Percentiles rank a stretch among this genome's conserved stretches.
These are phyloP conservation scores for Gymnarchus niloticus DNA, from an alignment of 2,113 vertebrate species.

Conservation along the genomic window DNA sequence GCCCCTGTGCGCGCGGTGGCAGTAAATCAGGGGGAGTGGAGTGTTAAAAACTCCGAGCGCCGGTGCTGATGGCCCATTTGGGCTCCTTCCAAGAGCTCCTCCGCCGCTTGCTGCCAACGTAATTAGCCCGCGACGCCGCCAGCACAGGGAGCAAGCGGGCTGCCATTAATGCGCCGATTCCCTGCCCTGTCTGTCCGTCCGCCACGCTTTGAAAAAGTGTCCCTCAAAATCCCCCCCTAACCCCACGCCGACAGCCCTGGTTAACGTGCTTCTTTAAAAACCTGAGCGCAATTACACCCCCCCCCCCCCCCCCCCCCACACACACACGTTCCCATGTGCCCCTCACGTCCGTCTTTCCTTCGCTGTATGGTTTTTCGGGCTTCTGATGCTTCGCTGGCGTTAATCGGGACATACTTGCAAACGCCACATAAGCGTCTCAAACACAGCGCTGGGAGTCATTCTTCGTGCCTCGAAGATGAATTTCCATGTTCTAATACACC, in stretches of 20 bases:
- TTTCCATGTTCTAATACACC: conserved; percentile 9
- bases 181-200: conserved; percentile 70
- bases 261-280: conserved; percentile 57
- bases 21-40: conserved; percentile 45
- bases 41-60: conserved; percentile 54
- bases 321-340: not conserved
- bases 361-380: not conserved
- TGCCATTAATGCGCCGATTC: conserved; percentile 69
- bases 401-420: conserved; percentile 3
- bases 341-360: not conserved
- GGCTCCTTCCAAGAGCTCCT: conserved; percentile 67
- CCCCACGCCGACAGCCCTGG: conserved; percentile 66
- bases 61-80: conserved; percentile 63
- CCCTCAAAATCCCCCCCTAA: conserved; percentile 66
- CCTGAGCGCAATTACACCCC: conserved; percentile 38
- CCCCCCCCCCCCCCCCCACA: not conserved
- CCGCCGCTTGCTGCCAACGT: conserved; percentile 65
- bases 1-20: conserved; percentile 36
- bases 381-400: not conserved
- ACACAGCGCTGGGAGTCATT: not conserved
- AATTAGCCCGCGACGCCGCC: conserved; percentile 69
- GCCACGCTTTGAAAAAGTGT: conserved; percentile 75
- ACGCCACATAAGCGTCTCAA: not conserved
- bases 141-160: conserved; percentile 43
- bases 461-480: conserved; percentile 8